phyloP scores from a whole-genome alignment of 2,888 invertebrate species.

The Artemia sp. region DNA sequence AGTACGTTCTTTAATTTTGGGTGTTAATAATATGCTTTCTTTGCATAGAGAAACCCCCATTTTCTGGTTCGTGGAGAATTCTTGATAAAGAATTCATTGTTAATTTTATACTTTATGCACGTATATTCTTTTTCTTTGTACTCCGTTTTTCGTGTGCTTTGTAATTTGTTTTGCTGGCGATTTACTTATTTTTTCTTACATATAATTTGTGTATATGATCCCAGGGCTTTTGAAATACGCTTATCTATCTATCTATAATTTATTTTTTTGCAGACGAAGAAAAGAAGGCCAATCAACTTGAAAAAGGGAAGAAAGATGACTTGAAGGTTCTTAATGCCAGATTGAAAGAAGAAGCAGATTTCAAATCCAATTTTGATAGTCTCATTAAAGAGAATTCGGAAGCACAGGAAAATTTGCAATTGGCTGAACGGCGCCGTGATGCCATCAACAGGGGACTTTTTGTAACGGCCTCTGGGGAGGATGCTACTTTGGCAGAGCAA shows the following conservation, averaged over 20 bases:
- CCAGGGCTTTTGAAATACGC: too few species aligned
- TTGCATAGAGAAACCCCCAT: too few species aligned
- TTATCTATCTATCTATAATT: too few species aligned
- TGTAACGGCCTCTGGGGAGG: constrained; percentile 55
- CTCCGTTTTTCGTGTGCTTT: too few species aligned
- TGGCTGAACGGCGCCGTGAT: constrained; percentile 60
- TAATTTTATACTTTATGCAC: too few species aligned
- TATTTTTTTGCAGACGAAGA: constrained; percentile 40
- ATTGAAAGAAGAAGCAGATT: constrained; percentile 42
- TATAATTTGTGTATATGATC: too few species aligned
- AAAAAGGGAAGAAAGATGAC: constrained; percentile 48
- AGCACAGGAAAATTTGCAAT: constrained; percentile 41
- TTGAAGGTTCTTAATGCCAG: constrained; percentile 43
- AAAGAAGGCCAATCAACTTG: constrained; percentile 47
- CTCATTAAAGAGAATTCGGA: constrained; percentile 32
- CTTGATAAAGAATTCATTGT: too few species aligned
- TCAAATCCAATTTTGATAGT: constrained; percentile 41
- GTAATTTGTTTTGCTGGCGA: constrained; percentile 29
- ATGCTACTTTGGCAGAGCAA: constrained; percentile 72
- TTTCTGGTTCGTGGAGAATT: too few species aligned
- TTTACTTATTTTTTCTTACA: constrained; percentile 36
- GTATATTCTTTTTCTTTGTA: too few species aligned
- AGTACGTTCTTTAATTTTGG: too few species aligned
- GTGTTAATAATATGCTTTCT: too few species aligned
- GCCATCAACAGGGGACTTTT: constrained; percentile 66